Evolutionary conservation across 2,888 invertebrate genomes (phyloP).

Genomic region (Pyrgus malvae): DNA sequence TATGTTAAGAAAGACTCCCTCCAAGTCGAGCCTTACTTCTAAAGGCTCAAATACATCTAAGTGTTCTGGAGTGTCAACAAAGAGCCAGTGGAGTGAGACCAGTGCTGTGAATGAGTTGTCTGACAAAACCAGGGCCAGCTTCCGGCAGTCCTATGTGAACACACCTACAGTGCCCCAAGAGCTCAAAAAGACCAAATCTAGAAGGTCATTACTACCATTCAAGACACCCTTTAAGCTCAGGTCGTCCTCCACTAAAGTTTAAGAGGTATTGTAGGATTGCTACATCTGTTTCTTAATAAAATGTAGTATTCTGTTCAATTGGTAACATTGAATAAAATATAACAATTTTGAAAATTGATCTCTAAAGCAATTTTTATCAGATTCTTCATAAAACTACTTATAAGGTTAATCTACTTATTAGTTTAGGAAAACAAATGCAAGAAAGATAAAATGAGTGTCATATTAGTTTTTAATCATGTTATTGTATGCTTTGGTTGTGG

Average conservation of each 20-base stretch:
- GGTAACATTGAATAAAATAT: background rate
- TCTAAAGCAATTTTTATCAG: constrained; percentile 3
- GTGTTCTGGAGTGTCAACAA: constrained; percentile 52
- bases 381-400: constrained; percentile 6
- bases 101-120: constrained; percentile 49
- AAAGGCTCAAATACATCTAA: constrained; percentile 57
- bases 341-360: constrained; percentile 14
- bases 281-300: background rate
- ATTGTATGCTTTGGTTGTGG: constrained; percentile 37
- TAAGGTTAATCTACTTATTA: constrained; percentile 1
- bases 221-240: constrained; percentile 78
- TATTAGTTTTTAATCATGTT: constrained; percentile 22
- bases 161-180: constrained; percentile 57
- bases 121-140: constrained; percentile 49
- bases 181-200: constrained; percentile 59
- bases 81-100: constrained; percentile 59
- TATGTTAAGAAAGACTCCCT: constrained; percentile 66
- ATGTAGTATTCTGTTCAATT: background rate
- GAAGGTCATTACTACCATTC: constrained; percentile 69
- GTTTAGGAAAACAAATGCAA: background rate
- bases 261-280: constrained; percentile 32
- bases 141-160: constrained; percentile 48
- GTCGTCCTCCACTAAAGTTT: constrained; percentile 59
- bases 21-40: constrained; percentile 65
- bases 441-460: constrained; percentile 10